Base-by-base conservation (phyloP, 92 coral and sea anemone species). In the Plumapathes pennacea region DNA sequence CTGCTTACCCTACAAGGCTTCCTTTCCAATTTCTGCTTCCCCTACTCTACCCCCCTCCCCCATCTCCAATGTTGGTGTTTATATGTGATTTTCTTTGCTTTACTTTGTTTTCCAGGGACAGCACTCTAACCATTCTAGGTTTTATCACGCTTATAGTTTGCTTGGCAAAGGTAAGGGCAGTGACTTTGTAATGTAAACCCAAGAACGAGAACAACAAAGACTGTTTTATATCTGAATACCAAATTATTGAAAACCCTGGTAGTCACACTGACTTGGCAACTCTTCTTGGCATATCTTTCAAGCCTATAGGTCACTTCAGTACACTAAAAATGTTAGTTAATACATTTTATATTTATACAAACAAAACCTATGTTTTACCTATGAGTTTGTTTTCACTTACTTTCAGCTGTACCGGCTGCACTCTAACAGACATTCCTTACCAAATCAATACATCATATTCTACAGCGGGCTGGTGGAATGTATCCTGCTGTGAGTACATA, bases 391-490 rank as follows among this genome's bases (percentile, higher is more conserved):
- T 55, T 44, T 22, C 48, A 64, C 33, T 24, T 25, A 34, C 48
- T 54, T 31, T 8, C 37, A 91, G 97, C 76, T 91, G 8, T 64
- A 71, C 74, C 72, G 84, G 46, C 75, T 91, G 45, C 90, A 87
- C 55, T 69, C 70, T 11, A 90, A 91, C 21, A 91, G 78, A 3
- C 97, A 91, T 42, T 91, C 97, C 13, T 54, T 88, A 32, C 78
- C 81, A 1, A 91, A 91, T 64, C 97, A 91, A 66, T 91, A 91
- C 32, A 68, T 91, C 33, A 72, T 91, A 58, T 91, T 89, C 73
- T 74, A 88, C 52, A 80, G 96, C 80, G 97, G 95, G 14, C 65
- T 91, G 43, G 62, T 80, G 13, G 83, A 91, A 62, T 87, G 88
- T 37, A 37, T 91, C 19, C 76, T 91, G 36, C 88, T 96, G 97